Base-by-base conservation (phyloP, 2,888 invertebrate genomes). In the Callimorpha dominula region DNA sequence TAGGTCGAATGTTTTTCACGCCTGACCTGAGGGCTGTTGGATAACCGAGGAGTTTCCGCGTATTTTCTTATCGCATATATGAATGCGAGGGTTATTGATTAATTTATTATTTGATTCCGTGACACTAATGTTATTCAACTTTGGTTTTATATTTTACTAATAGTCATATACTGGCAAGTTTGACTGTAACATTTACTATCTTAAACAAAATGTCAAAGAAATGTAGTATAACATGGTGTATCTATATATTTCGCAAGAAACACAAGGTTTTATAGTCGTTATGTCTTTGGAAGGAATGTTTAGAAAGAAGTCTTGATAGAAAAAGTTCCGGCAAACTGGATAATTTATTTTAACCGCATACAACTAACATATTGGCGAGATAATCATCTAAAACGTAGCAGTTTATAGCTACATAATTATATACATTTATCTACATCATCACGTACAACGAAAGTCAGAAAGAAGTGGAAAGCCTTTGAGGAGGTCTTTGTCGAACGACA, bases 61-160 rank as follows among this genome's bases (percentile, higher is more conserved):
- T 73, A 76, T 65, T 74, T 82, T 74, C 64, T 67, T 49, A 42
- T 60, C 57, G 14, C 60, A 60, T 60, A 72, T 65, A 57, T 68
- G 50, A 63, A 54, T 65, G 64, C 49, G 17, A 74, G 67, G 64
- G n/a, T 50, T 70, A 73, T 83, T 77, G 79, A 83, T 76, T 77
- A 72, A 74, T 71, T 75, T 78, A 73, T 72, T 70, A 71, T 73
- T 76, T 72, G 65, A 71, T 77, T 71, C 20, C 17, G 20, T 67
- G 43, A 63, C 63, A 9, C 5, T 46, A 46, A 46, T 46, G 46
- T 54, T 49, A 20, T 65, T 52, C 4, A n/a, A n/a, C n/a, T 14
- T 2, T 31, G 31, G n/a, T 54, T 64, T 62, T 9, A 49, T 62
- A 60, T 9, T 31, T 50, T 49, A 46, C 57, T 49, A 65, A 49